Percentiles rank a stretch among this genome's conserved stretches.
These are phyloP conservation scores for Watsonalla cultraria DNA, from an alignment of 2,888 invertebrate species.

Conservation along the genomic window DNA sequence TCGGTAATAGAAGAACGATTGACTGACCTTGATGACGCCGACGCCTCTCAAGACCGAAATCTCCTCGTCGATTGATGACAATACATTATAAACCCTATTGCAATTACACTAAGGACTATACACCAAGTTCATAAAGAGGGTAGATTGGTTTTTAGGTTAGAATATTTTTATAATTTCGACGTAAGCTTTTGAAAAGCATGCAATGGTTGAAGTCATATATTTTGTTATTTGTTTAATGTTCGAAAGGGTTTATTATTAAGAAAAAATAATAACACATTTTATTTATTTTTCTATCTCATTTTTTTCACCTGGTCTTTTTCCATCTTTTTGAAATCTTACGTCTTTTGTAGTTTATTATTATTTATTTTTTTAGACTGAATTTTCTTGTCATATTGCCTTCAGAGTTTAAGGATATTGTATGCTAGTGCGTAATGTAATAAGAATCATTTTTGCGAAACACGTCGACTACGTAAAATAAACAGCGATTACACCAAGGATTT, in stretches of 20 bases:
- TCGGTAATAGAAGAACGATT: conserved; percentile 50
- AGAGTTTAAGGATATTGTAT: too few relatives aligned
- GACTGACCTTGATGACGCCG: conserved; percentile 16
- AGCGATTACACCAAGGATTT: too few relatives aligned
- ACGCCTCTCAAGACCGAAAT: conserved; percentile 21
- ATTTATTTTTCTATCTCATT: too few relatives aligned
- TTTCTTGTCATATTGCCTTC: too few relatives aligned
- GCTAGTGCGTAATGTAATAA: too few relatives aligned
- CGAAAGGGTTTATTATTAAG: background rate
- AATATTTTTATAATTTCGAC: conserved; percentile 1
- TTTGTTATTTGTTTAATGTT: background rate
- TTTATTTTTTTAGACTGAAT: too few relatives aligned
- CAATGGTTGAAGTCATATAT: background rate
- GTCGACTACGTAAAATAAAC: too few relatives aligned
- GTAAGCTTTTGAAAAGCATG: background rate
- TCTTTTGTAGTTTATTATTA: too few relatives aligned
- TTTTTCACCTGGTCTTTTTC: too few relatives aligned
- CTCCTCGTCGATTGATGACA: conserved; percentile 48
- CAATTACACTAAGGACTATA: conserved; percentile 9
- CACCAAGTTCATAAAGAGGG: conserved; percentile 24
- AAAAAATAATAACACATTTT: background rate
- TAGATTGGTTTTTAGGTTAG: conserved; percentile 20
- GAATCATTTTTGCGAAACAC: too few relatives aligned
- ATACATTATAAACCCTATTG: conserved; percentile 8
- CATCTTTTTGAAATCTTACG: too few relatives aligned